A percentile compares a stretch with the other conserved stretches of the same genome.
Evolutionary conservation across 2,113 vertebrate genomes (phyloP).

Genomic region (Gallinago media): DNA sequence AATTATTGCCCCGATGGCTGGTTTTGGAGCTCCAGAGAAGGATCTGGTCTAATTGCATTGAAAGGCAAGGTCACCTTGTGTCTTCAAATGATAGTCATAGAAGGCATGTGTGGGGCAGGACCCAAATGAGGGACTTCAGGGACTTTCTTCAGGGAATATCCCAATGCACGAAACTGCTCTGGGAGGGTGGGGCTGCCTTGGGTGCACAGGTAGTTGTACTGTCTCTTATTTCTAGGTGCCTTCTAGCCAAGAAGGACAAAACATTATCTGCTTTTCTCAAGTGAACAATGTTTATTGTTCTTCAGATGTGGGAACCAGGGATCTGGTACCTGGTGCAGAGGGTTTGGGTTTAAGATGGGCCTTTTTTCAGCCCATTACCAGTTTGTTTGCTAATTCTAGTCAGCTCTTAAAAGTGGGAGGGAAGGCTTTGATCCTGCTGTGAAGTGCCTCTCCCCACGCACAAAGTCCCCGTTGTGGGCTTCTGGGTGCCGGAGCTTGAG

Average conservation of each 20-base stretch:
- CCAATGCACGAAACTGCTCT: background rate
- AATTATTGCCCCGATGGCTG: background rate
- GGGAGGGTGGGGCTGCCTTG: background rate
- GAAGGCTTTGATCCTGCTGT: background rate
- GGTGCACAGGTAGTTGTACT: accelerated
- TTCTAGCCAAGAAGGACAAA: background rate
- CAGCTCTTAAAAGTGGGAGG: background rate
- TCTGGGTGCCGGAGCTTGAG: background rate
- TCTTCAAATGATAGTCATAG: background rate
- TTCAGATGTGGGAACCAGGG: accelerated
- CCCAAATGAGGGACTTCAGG: background rate
- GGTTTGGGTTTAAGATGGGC: background rate
- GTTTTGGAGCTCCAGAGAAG: background rate
- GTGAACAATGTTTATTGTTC: background rate
- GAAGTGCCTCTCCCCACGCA: background rate
- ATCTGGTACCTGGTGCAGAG: background rate
- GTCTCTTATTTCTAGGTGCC: accelerated
- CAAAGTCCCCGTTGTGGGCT: accelerated
- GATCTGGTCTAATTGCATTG: background rate
- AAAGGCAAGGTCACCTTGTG: background rate
- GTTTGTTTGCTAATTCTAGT: background rate
- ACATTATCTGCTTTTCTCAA: background rate
- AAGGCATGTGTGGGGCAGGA: background rate
- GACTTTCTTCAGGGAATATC: background rate
- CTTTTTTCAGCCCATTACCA: background rate